Percentiles rank a stretch among this genome's conserved stretches.
These are phyloP conservation scores for Polylopha cassiicola DNA, from an alignment of 2,888 invertebrate species.

Conservation along the genomic window DNA sequence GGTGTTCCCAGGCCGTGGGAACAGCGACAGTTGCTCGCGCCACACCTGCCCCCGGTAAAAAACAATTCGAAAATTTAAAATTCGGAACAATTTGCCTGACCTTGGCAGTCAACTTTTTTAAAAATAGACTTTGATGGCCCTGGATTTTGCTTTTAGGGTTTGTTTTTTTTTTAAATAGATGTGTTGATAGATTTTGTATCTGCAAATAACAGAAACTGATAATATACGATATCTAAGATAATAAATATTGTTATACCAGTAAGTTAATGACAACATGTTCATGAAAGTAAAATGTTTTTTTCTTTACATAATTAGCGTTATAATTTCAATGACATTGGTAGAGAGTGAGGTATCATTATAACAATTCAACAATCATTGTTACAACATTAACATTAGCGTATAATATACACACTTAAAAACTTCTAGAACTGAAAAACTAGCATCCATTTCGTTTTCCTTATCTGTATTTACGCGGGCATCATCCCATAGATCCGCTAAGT, in stretches of 20 bases:
- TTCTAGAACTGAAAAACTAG: slow-evolving; percentile 3
- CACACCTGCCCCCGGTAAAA: slow-evolving; percentile 55
- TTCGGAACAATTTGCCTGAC: slow-evolving; percentile 62
- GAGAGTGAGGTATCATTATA: too few relatives aligned
- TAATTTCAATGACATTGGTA: too few relatives aligned
- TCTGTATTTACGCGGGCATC: slow-evolving; percentile 47
- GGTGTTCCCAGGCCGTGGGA: slow-evolving; percentile 70
- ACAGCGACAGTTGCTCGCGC: slow-evolving; percentile 67
- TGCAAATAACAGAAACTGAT: too few relatives aligned
- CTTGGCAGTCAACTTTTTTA: slow-evolving; percentile 41
- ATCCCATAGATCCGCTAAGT: slow-evolving; percentile 69
- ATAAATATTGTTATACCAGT: too few relatives aligned
- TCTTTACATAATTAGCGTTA: neutral
- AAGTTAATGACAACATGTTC: neutral
- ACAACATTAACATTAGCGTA: neutral
- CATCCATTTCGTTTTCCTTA: slow-evolving; percentile 41
- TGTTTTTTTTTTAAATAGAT: too few relatives aligned
- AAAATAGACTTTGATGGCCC: slow-evolving; percentile 1
- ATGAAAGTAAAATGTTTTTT: neutral
- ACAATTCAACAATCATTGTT: neutral
- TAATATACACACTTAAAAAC: neutral
- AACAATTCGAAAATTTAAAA: slow-evolving; percentile 65
- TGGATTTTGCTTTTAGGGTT: slow-evolving; percentile 5
- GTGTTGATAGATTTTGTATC: too few relatives aligned
- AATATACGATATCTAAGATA: too few relatives aligned